Base-by-base conservation (phyloP, 1,140 invertebrate genomes). In the Drosophila azteca region DNA sequence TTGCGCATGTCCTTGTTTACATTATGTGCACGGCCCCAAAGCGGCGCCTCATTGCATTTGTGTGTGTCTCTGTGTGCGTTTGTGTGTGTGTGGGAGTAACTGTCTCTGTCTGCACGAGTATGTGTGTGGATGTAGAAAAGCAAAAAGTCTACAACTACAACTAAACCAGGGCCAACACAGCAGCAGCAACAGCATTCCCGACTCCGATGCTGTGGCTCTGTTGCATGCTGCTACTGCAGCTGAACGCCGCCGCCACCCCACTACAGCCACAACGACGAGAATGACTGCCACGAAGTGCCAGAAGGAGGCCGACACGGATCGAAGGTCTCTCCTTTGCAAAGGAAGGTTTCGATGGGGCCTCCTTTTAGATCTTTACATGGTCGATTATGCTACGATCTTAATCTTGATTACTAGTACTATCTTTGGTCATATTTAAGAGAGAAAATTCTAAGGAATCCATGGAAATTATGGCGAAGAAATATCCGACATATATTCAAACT, bases 141-240 rank as follows among this genome's bases (percentile, higher is more conserved):
- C 84, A 87, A 87, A 87, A 87, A 77, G 76, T 76, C 83, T 83
- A 88, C 83, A 77, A 89, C 79, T 87, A 89, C 83, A 89, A 89
- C 83, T 77, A 87, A 87, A 46, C 71, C 63, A 63, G 45, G 31
- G 20, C 9, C 26, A 49, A 51, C 39, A 7, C 43, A 31, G 44
- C 48, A 44, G 17, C 39, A 35, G 35, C 55, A 43, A 20, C 46
- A 50, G 44, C 49, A n/a, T 52, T 44, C 44, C 39, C n/a, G 9
- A 29, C 60, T 31, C 76, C 24, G 24, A 66, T 58, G 43, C 62
- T 63, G 52, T 31, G 35, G 41, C 29, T 58, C 57, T 61, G 61
- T 55, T 75, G 70, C 54, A 69, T 78, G 79, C 54, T 82, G 75
- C 80, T 77, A 60, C 60, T 80, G 80, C 71, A 67, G 66, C 80